Evolutionary conservation across 1,140 invertebrate species (phyloP), one percentile per base, ranked within the genome.

Genomic region (Bicyclus anynana): DNA sequence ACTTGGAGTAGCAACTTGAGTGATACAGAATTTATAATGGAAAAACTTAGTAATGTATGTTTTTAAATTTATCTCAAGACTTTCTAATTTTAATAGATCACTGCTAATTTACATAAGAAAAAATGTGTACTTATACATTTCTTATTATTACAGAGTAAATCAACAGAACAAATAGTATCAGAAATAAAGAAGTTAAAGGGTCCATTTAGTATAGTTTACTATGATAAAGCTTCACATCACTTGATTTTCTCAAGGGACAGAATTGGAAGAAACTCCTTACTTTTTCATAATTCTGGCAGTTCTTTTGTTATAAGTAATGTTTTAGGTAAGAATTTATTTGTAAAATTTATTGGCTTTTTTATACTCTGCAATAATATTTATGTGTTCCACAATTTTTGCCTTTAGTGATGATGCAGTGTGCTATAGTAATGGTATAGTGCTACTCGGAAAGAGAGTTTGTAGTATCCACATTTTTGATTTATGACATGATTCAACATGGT

Each of bases 191-290:
- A 26, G 56, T 80, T 97, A 2, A 89, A 94, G 65, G 97, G 97
- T 13, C 97, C 97, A 33, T 97, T 93, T 87, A 92, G 95, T 61
- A 92, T 98, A 52, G 91, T 97, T 46, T 97, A 94, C 78, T 95
- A 92, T 80, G 90, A 96, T 71, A 93, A 91, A 76, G 58, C 62
- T 29, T 75, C 72, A 2, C 87, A 92, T 46, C 79, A 74, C 12
- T 62, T 99, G 29, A 97, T 94, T 89, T 97, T 98, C 89, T 94
- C 93, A 5, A 90, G 97, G 80, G 97, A 99, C 89, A 89, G 90
- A 61, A 93, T 97, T 82, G 97, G 97, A 18, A 91, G 97, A 65
- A 93, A 95, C 62, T 96, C 95, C 86, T 89, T 98, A 29, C 84
- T 97, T 13, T 91, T 95, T 73, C 91, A 92, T 74, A 81, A 90